phyloP scores from a whole-genome alignment of 2,113 vertebrate species.

The Percina caprodes region DNA sequence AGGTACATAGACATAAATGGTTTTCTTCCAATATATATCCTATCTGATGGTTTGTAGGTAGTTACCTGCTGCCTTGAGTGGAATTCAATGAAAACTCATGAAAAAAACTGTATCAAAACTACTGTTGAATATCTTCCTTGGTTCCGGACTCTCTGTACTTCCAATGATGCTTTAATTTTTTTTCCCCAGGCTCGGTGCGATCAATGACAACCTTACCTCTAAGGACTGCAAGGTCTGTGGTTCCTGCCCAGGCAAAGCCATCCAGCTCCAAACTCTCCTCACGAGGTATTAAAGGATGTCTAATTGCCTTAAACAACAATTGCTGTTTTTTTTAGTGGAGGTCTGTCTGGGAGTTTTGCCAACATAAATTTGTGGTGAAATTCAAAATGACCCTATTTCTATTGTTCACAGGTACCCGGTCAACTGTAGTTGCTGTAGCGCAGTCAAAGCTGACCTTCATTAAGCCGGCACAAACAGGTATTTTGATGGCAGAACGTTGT shows the following conservation, averaged over 20 bases:
- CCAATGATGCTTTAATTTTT: background rate
- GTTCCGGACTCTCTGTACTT: background rate
- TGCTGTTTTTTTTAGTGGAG: background rate
- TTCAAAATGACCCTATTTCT: background rate
- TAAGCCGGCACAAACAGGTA: conserved; percentile 89
- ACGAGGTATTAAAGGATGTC: conserved; percentile 51
- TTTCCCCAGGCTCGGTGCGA: conserved; percentile 51
- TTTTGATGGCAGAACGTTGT: background rate
- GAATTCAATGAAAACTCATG: background rate
- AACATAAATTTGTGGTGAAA: background rate
- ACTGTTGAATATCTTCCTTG: background rate
- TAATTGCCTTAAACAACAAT: background rate
- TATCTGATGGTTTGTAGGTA: background rate
- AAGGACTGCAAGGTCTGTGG: conserved; percentile 53
- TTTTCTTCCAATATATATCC: background rate
- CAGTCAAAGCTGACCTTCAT: conserved; percentile 90
- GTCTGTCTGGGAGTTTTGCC: background rate
- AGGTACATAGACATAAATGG: too few relatives aligned
- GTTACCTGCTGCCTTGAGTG: background rate
- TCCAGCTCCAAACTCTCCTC: conserved; percentile 48
- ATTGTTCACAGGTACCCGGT: conserved; percentile 49
- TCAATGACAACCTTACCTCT: conserved; percentile 41
- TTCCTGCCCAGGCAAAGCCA: conserved; percentile 50
- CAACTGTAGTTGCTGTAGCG: conserved; percentile 82
- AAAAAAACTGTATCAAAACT: background rate